Evolutionary conservation across 1,140 invertebrate genomes (phyloP).

Genomic region (Matsumurasca onukii): DNA sequence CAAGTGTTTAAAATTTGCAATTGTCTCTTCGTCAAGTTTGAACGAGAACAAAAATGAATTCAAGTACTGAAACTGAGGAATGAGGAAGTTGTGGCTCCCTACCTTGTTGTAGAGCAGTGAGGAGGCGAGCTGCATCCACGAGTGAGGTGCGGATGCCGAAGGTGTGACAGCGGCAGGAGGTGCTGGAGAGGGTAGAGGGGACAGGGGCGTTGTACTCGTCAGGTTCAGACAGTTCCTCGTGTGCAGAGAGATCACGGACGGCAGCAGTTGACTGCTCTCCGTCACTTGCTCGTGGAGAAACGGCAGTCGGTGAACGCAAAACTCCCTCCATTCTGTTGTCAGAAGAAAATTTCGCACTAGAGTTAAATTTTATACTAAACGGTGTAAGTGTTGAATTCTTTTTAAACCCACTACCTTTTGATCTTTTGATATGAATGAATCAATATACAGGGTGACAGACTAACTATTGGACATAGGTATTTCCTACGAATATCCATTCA

Average conservation of each 20-base stretch:
- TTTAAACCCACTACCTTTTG: no score
- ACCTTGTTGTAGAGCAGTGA: conserved; percentile 3
- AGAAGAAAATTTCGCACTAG: conserved; percentile 28
- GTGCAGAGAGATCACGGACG: conserved; percentile 53
- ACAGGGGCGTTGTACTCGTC: background rate
- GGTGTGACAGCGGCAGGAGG: no score
- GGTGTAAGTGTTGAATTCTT: no score
- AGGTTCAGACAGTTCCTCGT: conserved; percentile 36
- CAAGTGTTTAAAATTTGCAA: no score
- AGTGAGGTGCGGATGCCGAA: background rate
- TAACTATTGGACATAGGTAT: conserved; percentile 35
- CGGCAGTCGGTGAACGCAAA: conserved; percentile 51
- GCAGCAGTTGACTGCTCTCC: conserved; percentile 51
- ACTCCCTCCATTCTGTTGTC: conserved; percentile 51
- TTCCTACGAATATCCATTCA: no score
- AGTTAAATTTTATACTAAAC: no score
- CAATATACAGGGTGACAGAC: no score
- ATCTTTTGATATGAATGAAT: no score
- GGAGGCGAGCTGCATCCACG: conserved; percentile 3
- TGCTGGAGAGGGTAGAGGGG: background rate
- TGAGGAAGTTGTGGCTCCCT: no score
- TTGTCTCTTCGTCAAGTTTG: no score
- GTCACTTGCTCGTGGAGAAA: conserved; percentile 55
- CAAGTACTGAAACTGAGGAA: no score
- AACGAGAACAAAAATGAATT: no score